phyloP scores from a whole-genome alignment of 2,113 vertebrate species.

The Hiodon alosoides region DNA sequence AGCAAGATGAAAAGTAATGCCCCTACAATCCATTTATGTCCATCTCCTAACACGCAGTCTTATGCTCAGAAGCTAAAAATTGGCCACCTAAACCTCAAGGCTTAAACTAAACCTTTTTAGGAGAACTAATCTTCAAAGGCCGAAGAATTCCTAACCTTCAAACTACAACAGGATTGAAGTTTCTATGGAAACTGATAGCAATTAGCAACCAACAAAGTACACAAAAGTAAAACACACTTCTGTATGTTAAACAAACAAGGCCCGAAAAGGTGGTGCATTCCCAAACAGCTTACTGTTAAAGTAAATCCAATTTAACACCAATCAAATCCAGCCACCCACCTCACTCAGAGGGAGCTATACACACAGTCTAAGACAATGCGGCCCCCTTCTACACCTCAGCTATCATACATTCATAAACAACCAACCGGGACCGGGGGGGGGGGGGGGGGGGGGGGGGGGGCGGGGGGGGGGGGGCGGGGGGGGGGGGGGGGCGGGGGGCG shows the following conservation, averaged over 20 bases:
- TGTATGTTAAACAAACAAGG: constrained; percentile 22
- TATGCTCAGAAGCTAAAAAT: constrained; percentile 31
- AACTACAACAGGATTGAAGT: constrained; percentile 41
- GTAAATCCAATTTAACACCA: constrained; percentile 12
- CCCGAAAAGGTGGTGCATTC: constrained; percentile 23
- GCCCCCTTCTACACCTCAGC: too few relatives aligned
- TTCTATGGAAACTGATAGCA: constrained; percentile 42
- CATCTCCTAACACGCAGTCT: constrained; percentile 28
- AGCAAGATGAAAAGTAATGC: constrained; percentile 1
- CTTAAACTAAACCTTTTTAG: constrained; percentile 48
- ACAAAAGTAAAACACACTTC: constrained; percentile 33
- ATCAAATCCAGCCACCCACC: constrained; percentile 17
- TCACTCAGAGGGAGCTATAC: too few relatives aligned
- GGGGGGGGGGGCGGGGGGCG: too few relatives aligned
- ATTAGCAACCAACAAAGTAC: constrained; percentile 48
- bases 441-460: too few relatives aligned
- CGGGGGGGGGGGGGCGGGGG: too few relatives aligned
- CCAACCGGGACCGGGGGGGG: too few relatives aligned
- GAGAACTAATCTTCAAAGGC: constrained; percentile 57
- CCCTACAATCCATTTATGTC: constrained; percentile 5
- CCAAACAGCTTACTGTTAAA: constrained; percentile 16
- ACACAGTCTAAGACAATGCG: too few relatives aligned
- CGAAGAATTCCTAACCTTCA: constrained; percentile 39
- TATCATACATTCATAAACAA: too few relatives aligned
- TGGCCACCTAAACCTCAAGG: constrained; percentile 40